phyloP scores from a whole-genome alignment of 2,113 vertebrate species.

The Pachycephala philippinensis region DNA sequence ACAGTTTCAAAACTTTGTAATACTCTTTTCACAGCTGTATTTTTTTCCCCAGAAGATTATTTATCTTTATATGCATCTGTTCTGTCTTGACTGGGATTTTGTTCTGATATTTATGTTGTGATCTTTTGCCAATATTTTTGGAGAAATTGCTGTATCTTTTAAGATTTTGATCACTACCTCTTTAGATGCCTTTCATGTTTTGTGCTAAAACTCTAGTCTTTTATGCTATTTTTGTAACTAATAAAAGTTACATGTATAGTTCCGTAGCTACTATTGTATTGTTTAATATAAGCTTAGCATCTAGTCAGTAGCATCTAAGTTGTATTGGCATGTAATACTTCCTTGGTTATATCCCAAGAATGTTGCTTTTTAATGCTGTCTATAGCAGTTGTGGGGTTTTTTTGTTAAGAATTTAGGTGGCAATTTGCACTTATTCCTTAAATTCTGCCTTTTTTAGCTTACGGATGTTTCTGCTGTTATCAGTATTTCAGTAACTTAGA shows the following conservation, averaged over 20 bases:
- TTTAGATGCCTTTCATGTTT: not conserved
- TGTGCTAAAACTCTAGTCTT: not conserved
- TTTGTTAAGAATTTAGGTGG: not conserved
- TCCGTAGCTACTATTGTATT: not conserved
- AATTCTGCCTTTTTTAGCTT: not conserved
- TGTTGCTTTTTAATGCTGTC: not conserved
- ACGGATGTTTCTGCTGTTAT: not conserved
- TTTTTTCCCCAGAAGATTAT: not conserved
- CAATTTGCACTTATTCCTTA: not conserved
- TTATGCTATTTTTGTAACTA: not conserved
- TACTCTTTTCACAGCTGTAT: not conserved
- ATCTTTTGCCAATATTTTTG: not conserved
- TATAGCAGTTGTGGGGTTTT: not conserved
- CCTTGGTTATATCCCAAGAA: not conserved
- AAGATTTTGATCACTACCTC: not conserved
- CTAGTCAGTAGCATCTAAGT: not conserved
- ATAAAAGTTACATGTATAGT: not conserved
- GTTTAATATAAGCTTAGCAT: not conserved
- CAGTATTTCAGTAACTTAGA: not conserved
- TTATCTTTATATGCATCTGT: not conserved
- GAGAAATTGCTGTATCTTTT: not conserved
- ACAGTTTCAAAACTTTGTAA: not conserved
- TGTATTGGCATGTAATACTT: not conserved
- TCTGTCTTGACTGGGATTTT: not conserved
- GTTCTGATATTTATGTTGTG: not conserved